Base-by-base conservation (phyloP, 2,113 vertebrate species). In the Corythoichthys intestinalis region DNA sequence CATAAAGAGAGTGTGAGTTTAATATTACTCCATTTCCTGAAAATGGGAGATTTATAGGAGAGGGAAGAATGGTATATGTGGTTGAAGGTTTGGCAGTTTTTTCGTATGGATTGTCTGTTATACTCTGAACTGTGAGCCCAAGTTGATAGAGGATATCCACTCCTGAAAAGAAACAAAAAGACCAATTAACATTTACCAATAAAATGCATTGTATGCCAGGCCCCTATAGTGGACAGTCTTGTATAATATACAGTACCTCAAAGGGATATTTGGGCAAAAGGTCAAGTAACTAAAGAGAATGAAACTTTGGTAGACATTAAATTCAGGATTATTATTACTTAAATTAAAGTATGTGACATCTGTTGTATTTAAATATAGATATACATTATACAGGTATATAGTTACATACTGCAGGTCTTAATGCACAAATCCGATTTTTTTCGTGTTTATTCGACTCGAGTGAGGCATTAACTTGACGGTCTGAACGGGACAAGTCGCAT, bases 71-170 rank as follows among this genome's bases (percentile, higher is more conserved):
- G 75, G 82, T 66, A 66, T 76, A 20, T 71, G 79, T 20, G 56
- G 72, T 62, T 71, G 87, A 83, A 37, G 90, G 73, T 38, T 89
- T 48, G 3, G 79, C 83, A 81, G 83, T 86, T 76, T 89, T 73
- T 69, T 92, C 78, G 52, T 82, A 68, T 38, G 82, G 75, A 73
- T 83, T 83, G 79, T 88, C 86, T 77, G 89, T 87, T 86, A 79
- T 90, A 88, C 85, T 86, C 77, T 77, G 84, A 83, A 54, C 87
- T 78, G 90, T 90, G 70, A 97, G 92, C 78, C 94, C 94, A 85
- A 98, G 87, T 59, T 82, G 94, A 80, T 93, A 92, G 84, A 98
- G 93, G 83, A 98, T 84, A 90, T 98, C 95, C 92, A 97, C 93
- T 86, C 94, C 97, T 99, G 88, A 15, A 85, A 78, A 66, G 86